Base-by-base conservation (phyloP, 2,797 vertebrate species). In the Synanceia verrucosa region DNA sequence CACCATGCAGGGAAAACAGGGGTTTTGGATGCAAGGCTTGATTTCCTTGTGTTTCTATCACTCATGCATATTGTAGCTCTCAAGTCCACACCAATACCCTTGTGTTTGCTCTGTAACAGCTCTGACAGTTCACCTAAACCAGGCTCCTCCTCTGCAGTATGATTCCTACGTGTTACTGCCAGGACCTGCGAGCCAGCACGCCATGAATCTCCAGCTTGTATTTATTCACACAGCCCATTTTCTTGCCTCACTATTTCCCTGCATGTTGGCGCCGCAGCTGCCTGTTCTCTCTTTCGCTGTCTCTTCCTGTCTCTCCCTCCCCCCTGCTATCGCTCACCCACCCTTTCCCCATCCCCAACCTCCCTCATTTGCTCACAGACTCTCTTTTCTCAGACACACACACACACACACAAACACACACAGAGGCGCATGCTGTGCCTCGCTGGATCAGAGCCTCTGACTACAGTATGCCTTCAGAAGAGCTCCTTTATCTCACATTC, bases 121-220 rank as follows among this genome's bases (percentile, higher is more conserved):
- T 61, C 82, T 83, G 89, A 89, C 90, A 82, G 87, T 88, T 90
- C 85, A 89, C 88, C 89, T 91, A 86, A 83, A 83, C 85, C 87
- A 89, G 76, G 89, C 88, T 91, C 90, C 90, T 91, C 90, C 90
- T 93, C 91, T 93, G 92, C 92, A 90, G 90, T 79, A 91, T 84
- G 85, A 82, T 84, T 78, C 72, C 86, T 88, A 50, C 70, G 86
- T 89, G 87, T 88, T 87, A 56, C 86, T 86, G 84, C 85, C 80
- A 87, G 86, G 80, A 89, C 85, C 87, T 84, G 84, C 82, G 52
- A 91, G 84, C 76, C 76, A 65, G 83, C 9, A 67, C 56, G 63
- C 84, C 58, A 72, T 60, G 82, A 90, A 84, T 90, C 87, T 83
- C 69, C 85, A 83, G 86, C 89, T 77, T 91, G 87, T 89, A 84